Evolutionary conservation across 2,113 vertebrate genomes (phyloP), one percentile per base, ranked within the genome.

Genomic region (Maccullochella peelii): DNA sequence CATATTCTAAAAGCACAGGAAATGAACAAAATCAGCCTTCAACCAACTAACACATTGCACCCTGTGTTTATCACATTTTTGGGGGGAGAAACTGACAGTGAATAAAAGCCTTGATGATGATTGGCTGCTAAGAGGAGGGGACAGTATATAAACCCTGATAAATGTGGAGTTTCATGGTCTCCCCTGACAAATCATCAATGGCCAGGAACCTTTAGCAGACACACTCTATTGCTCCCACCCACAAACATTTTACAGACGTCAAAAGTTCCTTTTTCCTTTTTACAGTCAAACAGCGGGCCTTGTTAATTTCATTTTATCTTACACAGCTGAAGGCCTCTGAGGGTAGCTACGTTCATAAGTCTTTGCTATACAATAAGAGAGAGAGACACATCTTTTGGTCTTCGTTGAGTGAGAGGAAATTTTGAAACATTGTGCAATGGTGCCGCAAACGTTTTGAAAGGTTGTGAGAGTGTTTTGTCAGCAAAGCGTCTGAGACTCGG

Each of bases 371-470:
- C 55, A 85, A 86, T 82, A 85, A 90, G 78, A 86, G 73, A 86
- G 78, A 54, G 80, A 77, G 76, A 87, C 70, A 87, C 36, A 67
- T 77, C 87, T 88, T 93, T 89, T 71, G 79, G 84, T 91, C 92
- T 94, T 94, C 86, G 93, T 95, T 95, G 92, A 93, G 87, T 85
- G 94, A 95, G 93, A 96, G 95, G 95, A 96, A 95, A 95, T 95
- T 96, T 95, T 91, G 92, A 92, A 94, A 94, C 89, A 91, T 96
- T 96, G 94, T 95, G 95, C 95, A 96, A 96, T 96, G 96, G 89
- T 92, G 91, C 89, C 73, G 72, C 93, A 93, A 94, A 94, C 75
- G 93, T 96, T 96, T 96, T 96, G 94, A 96, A 95, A 95, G 93
- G 89, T 90, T 93, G 92, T 89, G 85, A 95, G 94, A 94, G 92